phyloP scores from a whole-genome alignment of 2,888 invertebrate species.

The Drosophila putrida region DNA sequence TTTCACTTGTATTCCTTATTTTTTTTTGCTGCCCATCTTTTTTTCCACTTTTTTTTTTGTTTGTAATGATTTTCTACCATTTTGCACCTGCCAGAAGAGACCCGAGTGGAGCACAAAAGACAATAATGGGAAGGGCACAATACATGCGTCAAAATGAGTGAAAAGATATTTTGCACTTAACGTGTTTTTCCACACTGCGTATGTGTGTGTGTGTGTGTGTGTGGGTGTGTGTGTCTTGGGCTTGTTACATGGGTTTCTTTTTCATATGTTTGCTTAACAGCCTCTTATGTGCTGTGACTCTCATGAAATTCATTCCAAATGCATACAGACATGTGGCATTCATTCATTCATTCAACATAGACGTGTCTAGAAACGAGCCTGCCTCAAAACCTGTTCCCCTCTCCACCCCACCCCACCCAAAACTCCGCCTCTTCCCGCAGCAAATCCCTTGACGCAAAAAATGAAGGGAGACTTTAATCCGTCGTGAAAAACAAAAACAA shows the following conservation, averaged over 20 bases:
- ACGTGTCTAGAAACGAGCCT: slow-evolving; percentile 43
- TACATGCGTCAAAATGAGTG: slow-evolving; percentile 74
- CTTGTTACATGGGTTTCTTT: slow-evolving; percentile 51
- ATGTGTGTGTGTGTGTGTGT: slow-evolving; percentile 25
- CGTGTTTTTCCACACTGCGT: slow-evolving; percentile 62
- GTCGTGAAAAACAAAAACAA: slow-evolving; percentile 44
- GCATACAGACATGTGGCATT: slow-evolving; percentile 57
- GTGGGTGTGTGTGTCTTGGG: slow-evolving; percentile 42
- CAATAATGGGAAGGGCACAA: slow-evolving; percentile 45
- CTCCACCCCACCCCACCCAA: neutral
- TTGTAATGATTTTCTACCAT: slow-evolving; percentile 56
- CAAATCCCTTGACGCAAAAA: slow-evolving; percentile 59
- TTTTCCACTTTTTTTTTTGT: slow-evolving; percentile 16
- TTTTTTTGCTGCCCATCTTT: slow-evolving; percentile 17
- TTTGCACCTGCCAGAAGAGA: slow-evolving; percentile 61
- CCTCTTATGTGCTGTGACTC: slow-evolving; percentile 61
- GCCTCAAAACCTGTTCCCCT: slow-evolving; percentile 30
- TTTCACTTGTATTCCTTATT: slow-evolving; percentile 22
- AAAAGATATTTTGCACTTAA: slow-evolving; percentile 82
- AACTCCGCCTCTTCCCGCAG: neutral
- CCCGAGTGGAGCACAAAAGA: slow-evolving; percentile 41
- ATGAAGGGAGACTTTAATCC: slow-evolving; percentile 61
- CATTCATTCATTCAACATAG: slow-evolving; percentile 63
- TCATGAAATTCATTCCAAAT: slow-evolving; percentile 63
- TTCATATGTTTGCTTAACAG: slow-evolving; percentile 65